Conservation (phyloP, 2,888 invertebrate genomes). For the Oxytorus armatus region DNA sequence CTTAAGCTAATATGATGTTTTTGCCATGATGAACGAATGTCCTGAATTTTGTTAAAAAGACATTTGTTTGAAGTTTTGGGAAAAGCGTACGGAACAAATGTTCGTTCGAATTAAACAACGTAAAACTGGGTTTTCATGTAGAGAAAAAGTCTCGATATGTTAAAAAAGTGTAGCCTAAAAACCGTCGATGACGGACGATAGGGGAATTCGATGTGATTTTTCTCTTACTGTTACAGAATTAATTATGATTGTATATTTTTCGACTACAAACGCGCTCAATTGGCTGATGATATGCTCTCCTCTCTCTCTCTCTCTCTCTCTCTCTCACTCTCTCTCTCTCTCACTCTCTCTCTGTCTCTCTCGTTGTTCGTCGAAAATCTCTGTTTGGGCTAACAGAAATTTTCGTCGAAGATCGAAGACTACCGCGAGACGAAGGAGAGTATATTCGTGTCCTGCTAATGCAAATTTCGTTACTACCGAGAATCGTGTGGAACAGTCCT, state of each 20-base stretch:
- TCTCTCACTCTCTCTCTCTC: too few relatives aligned
- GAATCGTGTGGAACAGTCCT: slow-evolving; percentile 72
- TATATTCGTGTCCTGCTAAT: slow-evolving; percentile 71
- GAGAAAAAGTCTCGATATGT: too few relatives aligned
- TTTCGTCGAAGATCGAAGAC: slow-evolving; percentile 41
- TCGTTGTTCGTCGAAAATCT: slow-evolving; percentile 1
- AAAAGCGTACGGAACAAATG: too few relatives aligned
- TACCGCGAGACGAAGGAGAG: slow-evolving; percentile 1
- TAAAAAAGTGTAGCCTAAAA: not conserved
- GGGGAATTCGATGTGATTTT: not conserved
- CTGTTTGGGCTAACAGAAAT: slow-evolving; percentile 16
- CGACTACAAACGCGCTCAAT: not conserved
- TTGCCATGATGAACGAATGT: too few relatives aligned
- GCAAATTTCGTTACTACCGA: slow-evolving; percentile 72
- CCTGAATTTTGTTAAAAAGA: too few relatives aligned
- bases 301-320: too few relatives aligned
- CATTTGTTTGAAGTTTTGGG: not conserved
- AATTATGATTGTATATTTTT: not conserved
- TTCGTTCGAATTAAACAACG: too few relatives aligned
- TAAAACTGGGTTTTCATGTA: too few relatives aligned
- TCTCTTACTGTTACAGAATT: not conserved
- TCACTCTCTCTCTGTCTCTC: too few relatives aligned
- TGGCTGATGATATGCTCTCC: not conserved
- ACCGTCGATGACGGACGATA: not conserved
- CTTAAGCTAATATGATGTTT: too few relatives aligned